Evolutionary conservation across 2,113 vertebrate species (phyloP), one percentile per base, ranked within the genome.

Genomic region (Laticauda laticaudata): DNA sequence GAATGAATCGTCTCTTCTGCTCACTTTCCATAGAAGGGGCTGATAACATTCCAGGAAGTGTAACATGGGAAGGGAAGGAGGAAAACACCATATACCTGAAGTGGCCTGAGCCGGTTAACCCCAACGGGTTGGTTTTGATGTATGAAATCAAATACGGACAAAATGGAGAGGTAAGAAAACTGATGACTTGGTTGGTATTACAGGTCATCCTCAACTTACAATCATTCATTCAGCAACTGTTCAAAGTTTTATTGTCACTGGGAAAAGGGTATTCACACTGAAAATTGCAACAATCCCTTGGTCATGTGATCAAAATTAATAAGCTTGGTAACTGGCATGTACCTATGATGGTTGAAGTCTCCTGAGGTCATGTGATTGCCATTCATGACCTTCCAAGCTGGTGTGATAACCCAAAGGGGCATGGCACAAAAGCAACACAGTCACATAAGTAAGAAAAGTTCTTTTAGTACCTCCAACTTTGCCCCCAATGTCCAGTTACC

Each of bases 71-170:
- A 97, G 96, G 96, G 94, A 97, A 97, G 94, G 98, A 99, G 20
- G 98, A 99, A 89, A 98, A 98, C 53, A 98, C 97, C 0, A 97
- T 99, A 95, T 95, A 99, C 95, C 96, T 99, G 95, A 99, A 97
- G 95, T 99, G 99, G 99, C 87, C 97, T 0, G 98, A 99, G 94
- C 99, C 99, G 4, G 29, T 95, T 93, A 98, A 96, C 90, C 99
- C 99, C 53, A 99, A 99, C 0, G 99, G 99, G 54, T 97, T 99
- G 94, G 98, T 99, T 92, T 97, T 99, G 1, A 99, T 99, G 99
- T 99, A 99, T 85, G 99, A 99, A 95, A 98, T 99, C 95, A 99
- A 99, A 93, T 99, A 98, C 0, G 98, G 98, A 34, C 98, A 98
- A 48, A 90, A 98, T 0, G 96, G 96, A 0, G 99, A 99, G 98